Evolutionary conservation across 2,797 vertebrate species (phyloP).

Genomic region (Strix occidentalis): DNA sequence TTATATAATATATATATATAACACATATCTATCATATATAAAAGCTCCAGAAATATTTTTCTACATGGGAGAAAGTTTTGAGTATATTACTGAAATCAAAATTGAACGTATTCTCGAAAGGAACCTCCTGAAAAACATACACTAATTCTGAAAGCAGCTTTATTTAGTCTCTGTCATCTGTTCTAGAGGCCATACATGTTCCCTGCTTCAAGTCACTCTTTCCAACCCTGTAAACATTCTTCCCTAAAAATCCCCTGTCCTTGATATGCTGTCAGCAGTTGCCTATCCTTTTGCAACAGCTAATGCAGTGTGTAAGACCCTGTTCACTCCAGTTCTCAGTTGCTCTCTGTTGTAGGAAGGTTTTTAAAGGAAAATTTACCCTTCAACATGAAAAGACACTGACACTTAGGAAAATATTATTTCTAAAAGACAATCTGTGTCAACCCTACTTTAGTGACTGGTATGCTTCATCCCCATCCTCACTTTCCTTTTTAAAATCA

Average conservation of each 20-base stretch:
- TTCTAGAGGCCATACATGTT: neutral
- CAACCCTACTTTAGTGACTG: neutral
- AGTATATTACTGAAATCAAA: neutral
- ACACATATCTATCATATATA: neutral
- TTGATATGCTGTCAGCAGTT: neutral
- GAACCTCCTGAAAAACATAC: neutral
- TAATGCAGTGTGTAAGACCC: neutral
- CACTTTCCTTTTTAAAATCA: neutral
- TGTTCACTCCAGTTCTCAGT: neutral
- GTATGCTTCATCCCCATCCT: neutral
- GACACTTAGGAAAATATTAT: neutral
- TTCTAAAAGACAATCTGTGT: neutral
- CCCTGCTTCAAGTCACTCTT: neutral
- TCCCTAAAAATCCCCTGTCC: neutral
- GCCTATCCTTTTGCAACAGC: neutral
- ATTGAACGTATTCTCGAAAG: neutral
- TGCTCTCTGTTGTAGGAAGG: neutral
- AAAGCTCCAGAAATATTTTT: neutral
- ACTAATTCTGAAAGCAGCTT: neutral
- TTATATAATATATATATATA: neutral
- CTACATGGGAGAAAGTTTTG: neutral
- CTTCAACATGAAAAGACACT: neutral
- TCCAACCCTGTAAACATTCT: neutral
- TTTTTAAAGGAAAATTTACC: neutral
- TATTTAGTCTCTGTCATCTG: neutral